Percentiles rank a stretch among this genome's conserved stretches.
These are phyloP conservation scores for Astreopora myriophthalma DNA, from an alignment of 64 coral and sea anemone species.

Conservation along the genomic window DNA sequence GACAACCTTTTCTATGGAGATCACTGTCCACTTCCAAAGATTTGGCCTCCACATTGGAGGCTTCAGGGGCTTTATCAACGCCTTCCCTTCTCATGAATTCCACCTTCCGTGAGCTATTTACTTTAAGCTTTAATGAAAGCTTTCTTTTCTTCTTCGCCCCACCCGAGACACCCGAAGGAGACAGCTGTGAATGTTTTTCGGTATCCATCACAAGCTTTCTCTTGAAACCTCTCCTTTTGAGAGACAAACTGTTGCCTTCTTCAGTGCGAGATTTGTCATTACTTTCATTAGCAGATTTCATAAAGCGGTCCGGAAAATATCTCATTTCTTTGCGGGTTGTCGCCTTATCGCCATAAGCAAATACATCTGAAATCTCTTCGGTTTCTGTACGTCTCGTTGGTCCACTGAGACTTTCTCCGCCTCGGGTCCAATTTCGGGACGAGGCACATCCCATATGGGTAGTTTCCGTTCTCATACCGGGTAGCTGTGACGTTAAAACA, in stretches of 20 bases:
- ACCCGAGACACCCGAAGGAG: neutral
- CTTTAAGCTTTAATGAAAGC: neutral
- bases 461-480: neutral
- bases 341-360: neutral
- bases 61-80: neutral
- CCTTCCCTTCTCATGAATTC: neutral
- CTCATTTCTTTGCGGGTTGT: neutral
- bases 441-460: neutral
- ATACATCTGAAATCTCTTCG: neutral
- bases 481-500: neutral
- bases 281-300: neutral
- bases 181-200: neutral
- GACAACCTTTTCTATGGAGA: neutral
- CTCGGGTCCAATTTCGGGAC: neutral
- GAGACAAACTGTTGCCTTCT: neutral
- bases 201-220: neutral
- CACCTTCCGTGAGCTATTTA: neutral
- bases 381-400: neutral
- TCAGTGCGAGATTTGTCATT: neutral
- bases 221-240: neutral
- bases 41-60: neutral
- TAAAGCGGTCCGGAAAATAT: neutral
- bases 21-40: neutral
- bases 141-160: slow-evolving; percentile 16
- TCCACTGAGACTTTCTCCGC: neutral